Conservation (phyloP, 1,140 invertebrate genomes). For the Condylostylus longicornis region DNA sequence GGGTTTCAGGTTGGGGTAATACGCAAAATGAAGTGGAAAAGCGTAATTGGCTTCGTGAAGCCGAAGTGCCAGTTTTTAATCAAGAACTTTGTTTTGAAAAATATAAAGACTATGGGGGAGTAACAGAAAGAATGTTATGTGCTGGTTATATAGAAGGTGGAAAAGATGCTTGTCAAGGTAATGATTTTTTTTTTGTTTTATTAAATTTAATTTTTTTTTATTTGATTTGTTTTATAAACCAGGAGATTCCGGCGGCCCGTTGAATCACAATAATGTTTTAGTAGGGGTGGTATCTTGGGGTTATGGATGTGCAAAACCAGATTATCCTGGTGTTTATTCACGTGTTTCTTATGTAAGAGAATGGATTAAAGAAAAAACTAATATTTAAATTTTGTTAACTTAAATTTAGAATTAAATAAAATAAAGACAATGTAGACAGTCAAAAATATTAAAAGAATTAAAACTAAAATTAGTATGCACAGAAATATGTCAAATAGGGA, state of each 20-base stretch:
- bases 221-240: too few relatives aligned
- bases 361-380: conserved; percentile 32
- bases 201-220: conserved; percentile 8
- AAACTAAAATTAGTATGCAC: too few relatives aligned
- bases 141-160: conserved; percentile 59
- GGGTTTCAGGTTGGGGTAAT: conserved; percentile 36
- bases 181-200: too few relatives aligned
- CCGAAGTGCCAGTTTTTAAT: conserved; percentile 35
- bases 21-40: conserved; percentile 22
- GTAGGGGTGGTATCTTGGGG: conserved; percentile 42
- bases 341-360: conserved; percentile 38
- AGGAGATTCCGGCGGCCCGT: conserved; percentile 34
- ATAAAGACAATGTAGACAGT: too few relatives aligned
- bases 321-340: conserved; percentile 46
- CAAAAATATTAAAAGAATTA: too few relatives aligned
- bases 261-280: conserved; percentile 20
- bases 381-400: too few relatives aligned
- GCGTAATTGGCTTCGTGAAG: conserved; percentile 24
- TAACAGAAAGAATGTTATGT: conserved; percentile 74
- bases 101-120: conserved; percentile 28
- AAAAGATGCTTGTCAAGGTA: conserved; percentile 59
- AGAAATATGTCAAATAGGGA: too few relatives aligned
- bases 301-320: conserved; percentile 35
- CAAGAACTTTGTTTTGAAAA: conserved; percentile 30
- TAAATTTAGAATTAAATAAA: too few relatives aligned